Percentiles rank a stretch among this genome's conserved stretches.
These are phyloP conservation scores for Piezodorus guildinii DNA, from an alignment of 1,140 invertebrate species.

Conservation along the genomic window DNA sequence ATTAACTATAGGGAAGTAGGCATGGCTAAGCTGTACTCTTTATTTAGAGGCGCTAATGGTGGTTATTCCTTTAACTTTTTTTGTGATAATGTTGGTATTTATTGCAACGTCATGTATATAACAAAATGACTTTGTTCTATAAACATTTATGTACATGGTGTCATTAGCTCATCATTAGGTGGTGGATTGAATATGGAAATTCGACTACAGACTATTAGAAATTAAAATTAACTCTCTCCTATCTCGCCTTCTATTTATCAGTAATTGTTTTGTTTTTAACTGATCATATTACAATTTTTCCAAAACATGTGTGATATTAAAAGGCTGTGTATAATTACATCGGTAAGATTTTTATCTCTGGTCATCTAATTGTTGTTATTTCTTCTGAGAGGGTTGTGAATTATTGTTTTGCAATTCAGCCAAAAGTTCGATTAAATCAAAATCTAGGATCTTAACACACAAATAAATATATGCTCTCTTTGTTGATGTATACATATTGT, in stretches of 20 bases:
- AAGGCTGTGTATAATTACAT: conserved; percentile 11
- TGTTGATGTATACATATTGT: neutral
- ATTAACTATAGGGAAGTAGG: neutral
- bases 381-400: neutral
- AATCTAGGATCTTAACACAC: neutral
- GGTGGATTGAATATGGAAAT: neutral
- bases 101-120: neutral
- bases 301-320: conserved; percentile 15
- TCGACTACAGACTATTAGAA: no score
- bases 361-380: neutral
- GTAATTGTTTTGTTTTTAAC: neutral
- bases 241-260: neutral
- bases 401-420: neutral
- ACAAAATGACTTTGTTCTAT: no score
- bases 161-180: conserved; percentile 4
- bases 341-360: conserved; percentile 7
- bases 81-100: conserved; percentile 10
- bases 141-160: neutral
- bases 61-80: neutral
- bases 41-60: conserved; percentile 5
- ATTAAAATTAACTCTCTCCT: no score
- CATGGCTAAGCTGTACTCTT: neutral
- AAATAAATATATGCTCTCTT: neutral
- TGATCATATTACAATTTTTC: neutral
- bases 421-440: neutral